These are phyloP conservation scores for Oikopleura vanhoeffeni DNA, from an alignment of 23 tunicate genomes.

Conservation along the genomic window DNA sequence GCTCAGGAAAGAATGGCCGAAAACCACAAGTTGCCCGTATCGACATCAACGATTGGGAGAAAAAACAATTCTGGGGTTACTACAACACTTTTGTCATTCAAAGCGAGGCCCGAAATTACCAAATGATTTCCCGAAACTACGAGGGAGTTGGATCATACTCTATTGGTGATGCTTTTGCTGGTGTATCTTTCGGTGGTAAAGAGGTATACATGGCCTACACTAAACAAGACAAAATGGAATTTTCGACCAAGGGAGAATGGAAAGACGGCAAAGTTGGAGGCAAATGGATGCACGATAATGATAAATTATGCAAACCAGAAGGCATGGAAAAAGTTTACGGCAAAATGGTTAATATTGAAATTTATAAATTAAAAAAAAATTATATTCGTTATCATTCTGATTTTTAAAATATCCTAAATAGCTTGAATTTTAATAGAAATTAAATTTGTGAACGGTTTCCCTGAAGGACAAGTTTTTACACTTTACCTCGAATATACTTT, in stretches of 20 bases:
- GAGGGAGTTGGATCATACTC: constrained; percentile 10
- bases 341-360: no score
- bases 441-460: no score
- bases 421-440: no score
- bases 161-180: constrained; percentile 3
- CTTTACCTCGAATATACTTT: no score
- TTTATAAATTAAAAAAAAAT: no score
- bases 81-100: background rate
- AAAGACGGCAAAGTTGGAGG: background rate
- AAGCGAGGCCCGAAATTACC: background rate
- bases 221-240: background rate
- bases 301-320: background rate
- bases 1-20: background rate
- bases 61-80: background rate
- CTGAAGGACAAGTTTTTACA: no score
- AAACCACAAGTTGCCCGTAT: background rate
- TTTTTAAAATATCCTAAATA: no score
- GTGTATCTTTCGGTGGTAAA: background rate
- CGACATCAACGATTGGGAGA: constrained; percentile 1
- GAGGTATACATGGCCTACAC: background rate
- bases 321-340: background rate
- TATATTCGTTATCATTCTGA: no score
- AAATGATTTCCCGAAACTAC: background rate
- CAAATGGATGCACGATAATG: background rate
- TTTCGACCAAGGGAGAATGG: background rate